phyloP scores from a whole-genome alignment of 2,888 invertebrate species.

The Oegoconia quadripuncta region DNA sequence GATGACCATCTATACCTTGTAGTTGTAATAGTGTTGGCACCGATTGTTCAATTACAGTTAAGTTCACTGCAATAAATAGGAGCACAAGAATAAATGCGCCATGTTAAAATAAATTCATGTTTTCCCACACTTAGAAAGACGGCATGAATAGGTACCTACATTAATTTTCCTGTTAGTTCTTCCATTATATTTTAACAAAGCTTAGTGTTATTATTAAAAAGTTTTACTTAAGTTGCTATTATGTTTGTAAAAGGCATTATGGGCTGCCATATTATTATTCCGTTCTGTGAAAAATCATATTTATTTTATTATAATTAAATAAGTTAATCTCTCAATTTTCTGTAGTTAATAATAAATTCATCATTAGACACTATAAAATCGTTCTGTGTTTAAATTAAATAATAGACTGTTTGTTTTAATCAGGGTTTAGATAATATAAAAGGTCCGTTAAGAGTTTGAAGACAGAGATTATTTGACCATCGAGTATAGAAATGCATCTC shows the following conservation, averaged over 20 bases:
- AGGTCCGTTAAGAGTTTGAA: slow-evolving; percentile 3
- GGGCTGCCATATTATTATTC: slow-evolving; percentile 2
- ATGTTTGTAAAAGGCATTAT: slow-evolving; percentile 5
- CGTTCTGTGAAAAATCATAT: slow-evolving; percentile 8
- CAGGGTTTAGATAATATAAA: slow-evolving; percentile 24
- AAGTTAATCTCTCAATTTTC: slow-evolving; percentile 3
- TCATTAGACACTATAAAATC: slow-evolving; percentile 3
- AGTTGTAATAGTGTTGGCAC: too few species aligned
- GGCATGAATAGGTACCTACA: not conserved
- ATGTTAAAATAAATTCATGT: not conserved
- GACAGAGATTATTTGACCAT: too few species aligned
- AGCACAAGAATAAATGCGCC: too few species aligned
- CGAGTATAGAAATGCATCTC: too few species aligned
- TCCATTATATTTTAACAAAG: slow-evolving; percentile 8
- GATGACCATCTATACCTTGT: too few species aligned
- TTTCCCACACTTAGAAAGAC: not conserved
- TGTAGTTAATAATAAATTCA: slow-evolving; percentile 1
- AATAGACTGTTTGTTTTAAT: slow-evolving; percentile 33
- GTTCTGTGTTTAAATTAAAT: slow-evolving; percentile 18
- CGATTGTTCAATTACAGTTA: too few species aligned
- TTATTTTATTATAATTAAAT: slow-evolving; percentile 4
- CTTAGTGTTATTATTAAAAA: slow-evolving; percentile 4
- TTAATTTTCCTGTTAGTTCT: slow-evolving; percentile 3
- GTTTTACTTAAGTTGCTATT: slow-evolving; percentile 7
- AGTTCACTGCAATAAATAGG: too few species aligned